Evolutionary conservation across 1,140 invertebrate species (phyloP), one percentile per base, ranked within the genome.

Genomic region (Drosophila aff.): DNA sequence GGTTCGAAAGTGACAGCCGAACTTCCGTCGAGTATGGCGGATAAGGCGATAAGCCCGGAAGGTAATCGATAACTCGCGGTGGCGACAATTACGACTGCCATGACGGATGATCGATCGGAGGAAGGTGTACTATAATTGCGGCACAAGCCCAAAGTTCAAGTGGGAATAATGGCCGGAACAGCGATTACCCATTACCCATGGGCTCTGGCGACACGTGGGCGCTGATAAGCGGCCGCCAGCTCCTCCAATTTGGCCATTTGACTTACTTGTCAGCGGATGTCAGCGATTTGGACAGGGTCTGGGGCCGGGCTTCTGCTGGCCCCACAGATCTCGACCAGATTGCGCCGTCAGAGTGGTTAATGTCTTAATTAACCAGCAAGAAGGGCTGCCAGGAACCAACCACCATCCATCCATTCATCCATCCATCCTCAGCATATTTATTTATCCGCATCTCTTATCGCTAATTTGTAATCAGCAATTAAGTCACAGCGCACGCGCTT

Each of bases 381-480:
- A 76, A 72, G 57, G 75, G 57, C 63, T 74, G 49, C 65, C 44
- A 44, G 18, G 18, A 18, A 18, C 18, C 13, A 13, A 13, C 31
- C 31, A 28, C 46, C 44, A 18, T 15, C 36, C 21, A 47, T 6
- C 31, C 47, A 28, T 10, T 18, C 36, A 16, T 3, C 5, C 6
- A 26, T 49, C 40, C 21, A 10, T 26, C 33, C 18, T 50, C 43
- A 40, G 50, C 71, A 50, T 55, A 33, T 52, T 69, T 67, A 66
- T 69, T 71, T 71, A 71, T 71, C 67, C 59, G 46, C 52, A 18
- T 11, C 26, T 68, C 58, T 76, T 87, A 92, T 92, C 91, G 79
- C 66, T 82, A 85, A 92, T 79, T 92, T 91, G 82, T 92, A 87
- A 92, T 92, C 91, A 92, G 91, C 82, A 91, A 92, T 92, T 92